Conservation (phyloP, 2,797 vertebrate genomes). For the Danio kyathit region DNA sequence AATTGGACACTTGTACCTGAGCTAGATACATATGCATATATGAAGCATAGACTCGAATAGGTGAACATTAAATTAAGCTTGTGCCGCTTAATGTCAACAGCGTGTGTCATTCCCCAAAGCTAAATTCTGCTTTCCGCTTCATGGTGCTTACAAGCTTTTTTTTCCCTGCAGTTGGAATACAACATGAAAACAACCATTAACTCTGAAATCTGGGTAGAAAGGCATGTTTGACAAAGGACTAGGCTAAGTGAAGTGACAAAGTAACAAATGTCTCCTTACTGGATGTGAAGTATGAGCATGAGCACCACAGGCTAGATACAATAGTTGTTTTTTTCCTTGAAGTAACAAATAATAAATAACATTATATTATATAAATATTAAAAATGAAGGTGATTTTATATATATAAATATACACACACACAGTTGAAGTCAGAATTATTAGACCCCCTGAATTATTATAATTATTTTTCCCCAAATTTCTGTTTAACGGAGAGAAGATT, state of each 20-base stretch:
- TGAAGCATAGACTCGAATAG: not conserved
- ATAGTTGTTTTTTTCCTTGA: no score
- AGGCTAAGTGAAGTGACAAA: conserved; percentile 22
- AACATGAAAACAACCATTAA: conserved; percentile 46
- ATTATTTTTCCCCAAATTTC: no score
- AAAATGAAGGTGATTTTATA: no score
- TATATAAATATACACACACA: no score
- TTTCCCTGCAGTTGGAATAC: conserved; percentile 37
- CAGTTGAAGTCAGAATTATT: no score
- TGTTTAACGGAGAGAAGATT: no score
- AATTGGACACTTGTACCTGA: conserved; percentile 69
- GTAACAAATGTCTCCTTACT: not conserved
- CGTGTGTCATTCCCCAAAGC: conserved; percentile 69
- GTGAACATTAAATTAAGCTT: conserved; percentile 68
- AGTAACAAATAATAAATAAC: no score
- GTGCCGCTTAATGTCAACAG: conserved; percentile 73
- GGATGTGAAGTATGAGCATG: not conserved
- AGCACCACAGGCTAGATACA: not conserved
- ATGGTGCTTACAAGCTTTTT: conserved; percentile 23
- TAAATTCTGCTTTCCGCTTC: conserved; percentile 43
- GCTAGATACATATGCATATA: not conserved
- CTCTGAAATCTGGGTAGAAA: not conserved
- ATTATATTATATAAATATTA: no score
- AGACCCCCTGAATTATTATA: no score
- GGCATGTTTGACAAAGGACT: conserved; percentile 22